These are phyloP conservation scores for Pogoniulus pusillus DNA, from an alignment of 2,797 vertebrate genomes.

Conservation along the genomic window DNA sequence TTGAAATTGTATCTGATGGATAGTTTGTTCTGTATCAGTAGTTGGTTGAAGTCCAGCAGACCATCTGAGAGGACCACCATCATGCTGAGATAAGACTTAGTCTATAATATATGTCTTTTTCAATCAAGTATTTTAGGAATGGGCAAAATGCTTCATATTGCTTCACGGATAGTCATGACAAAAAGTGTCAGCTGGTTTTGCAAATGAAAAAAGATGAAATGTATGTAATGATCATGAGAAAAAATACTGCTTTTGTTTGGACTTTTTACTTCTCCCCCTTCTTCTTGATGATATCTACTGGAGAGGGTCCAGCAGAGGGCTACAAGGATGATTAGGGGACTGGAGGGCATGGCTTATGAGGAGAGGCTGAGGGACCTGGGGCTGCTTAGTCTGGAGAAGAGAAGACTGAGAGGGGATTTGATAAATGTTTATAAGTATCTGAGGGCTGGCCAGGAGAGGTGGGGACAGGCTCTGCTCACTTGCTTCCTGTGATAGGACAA, in stretches of 20 bases:
- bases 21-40: not conserved
- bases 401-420: no score
- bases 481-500: no score
- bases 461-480: no score
- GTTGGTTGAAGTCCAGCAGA: not conserved
- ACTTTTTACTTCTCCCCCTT: rapidly evolving
- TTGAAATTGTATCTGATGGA: not conserved
- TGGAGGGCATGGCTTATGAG: no score
- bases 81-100: not conserved
- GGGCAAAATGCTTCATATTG: not conserved
- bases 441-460: no score
- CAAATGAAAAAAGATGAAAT: not conserved
- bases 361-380: no score
- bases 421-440: no score
- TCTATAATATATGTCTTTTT: not conserved
- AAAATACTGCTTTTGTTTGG: rapidly evolving
- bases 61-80: not conserved
- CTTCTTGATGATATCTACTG: not conserved
- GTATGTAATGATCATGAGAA: not conserved
- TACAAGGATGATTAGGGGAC: no score
- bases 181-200: not conserved
- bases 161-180: not conserved
- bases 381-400: no score
- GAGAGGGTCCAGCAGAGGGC: no score
- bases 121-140: constrained; percentile 1